These are phyloP conservation scores for Heliconius aoede DNA, from an alignment of 2,888 invertebrate species.

Conservation along the genomic window DNA sequence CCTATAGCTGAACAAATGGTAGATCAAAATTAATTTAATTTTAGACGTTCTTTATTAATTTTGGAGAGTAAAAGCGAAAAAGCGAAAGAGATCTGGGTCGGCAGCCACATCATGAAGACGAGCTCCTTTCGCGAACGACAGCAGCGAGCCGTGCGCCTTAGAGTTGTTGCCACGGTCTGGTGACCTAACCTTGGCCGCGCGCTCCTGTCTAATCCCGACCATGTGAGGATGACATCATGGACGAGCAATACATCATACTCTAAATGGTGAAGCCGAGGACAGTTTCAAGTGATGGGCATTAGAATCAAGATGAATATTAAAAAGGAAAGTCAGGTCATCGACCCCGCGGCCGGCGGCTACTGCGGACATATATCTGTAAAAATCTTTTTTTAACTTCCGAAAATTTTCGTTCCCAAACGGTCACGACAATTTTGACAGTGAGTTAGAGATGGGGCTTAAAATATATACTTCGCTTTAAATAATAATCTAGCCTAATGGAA, in stretches of 20 bases:
- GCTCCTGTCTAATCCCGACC: constrained; percentile 70
- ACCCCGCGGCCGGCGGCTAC: constrained; percentile 65
- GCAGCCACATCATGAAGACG: constrained; percentile 58
- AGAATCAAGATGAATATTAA: constrained; percentile 65
- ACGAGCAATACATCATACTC: constrained; percentile 57
- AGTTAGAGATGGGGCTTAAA: constrained; percentile 50
- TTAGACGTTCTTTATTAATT: constrained; percentile 59
- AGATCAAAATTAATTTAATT: constrained; percentile 57
- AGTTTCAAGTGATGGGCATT: constrained; percentile 65
- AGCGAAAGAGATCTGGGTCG: constrained; percentile 71
- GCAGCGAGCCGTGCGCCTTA: constrained; percentile 73
- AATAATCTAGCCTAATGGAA: constrained; percentile 53
- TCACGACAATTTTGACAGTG: constrained; percentile 57
- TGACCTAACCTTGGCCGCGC: constrained; percentile 74
- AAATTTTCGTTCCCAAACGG: constrained; percentile 59
- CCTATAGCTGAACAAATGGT: constrained; percentile 14
- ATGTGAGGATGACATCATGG: constrained; percentile 74
- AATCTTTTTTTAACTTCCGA: constrained; percentile 69
- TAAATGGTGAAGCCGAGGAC: constrained; percentile 67
- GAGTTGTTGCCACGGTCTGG: constrained; percentile 76
- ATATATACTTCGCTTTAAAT: constrained; percentile 29
- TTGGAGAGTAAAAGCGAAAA: constrained; percentile 65
- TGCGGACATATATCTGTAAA: constrained; percentile 64
- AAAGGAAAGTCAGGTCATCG: constrained; percentile 77
- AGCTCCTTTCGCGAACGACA: constrained; percentile 71